Conservation (phyloP, 2,113 vertebrate genomes). For the Nansenia antarctica region DNA sequence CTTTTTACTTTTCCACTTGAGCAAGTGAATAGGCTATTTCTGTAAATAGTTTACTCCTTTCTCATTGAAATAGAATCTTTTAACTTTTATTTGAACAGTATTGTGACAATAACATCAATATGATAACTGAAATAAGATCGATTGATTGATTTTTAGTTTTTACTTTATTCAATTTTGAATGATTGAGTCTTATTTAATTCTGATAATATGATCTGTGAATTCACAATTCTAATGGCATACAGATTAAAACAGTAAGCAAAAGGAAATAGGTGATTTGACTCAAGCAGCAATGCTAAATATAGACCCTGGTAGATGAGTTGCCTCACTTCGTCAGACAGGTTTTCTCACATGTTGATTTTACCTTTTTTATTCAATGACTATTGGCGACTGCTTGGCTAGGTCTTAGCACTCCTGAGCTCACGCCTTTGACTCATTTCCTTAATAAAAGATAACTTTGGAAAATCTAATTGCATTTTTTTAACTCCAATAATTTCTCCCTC, state of each 20-base stretch:
- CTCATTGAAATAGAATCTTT: not conserved
- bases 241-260: too few species aligned
- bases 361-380: not conserved
- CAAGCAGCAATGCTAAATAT: too few species aligned
- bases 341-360: not conserved
- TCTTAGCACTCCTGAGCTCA: not conserved
- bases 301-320: not conserved
- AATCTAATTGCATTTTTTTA: slow-evolving; percentile 10
- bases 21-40: slow-evolving; percentile 36
- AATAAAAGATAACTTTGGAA: slow-evolving; percentile 23
- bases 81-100: not conserved
- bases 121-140: not conserved
- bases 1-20: slow-evolving; percentile 70
- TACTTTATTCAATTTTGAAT: too few species aligned
- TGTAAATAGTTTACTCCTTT: not conserved
- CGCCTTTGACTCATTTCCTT: slow-evolving; percentile 18
- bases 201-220: too few species aligned
- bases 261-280: too few species aligned
- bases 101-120: not conserved
- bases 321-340: not conserved
- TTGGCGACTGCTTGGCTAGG: not conserved
- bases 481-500: slow-evolving; percentile 5
- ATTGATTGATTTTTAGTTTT: not conserved
- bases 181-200: too few species aligned
- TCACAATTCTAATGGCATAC: too few species aligned